Conservation (phyloP, 2,797 vertebrate species). For the Enteromius fasciolatus region DNA sequence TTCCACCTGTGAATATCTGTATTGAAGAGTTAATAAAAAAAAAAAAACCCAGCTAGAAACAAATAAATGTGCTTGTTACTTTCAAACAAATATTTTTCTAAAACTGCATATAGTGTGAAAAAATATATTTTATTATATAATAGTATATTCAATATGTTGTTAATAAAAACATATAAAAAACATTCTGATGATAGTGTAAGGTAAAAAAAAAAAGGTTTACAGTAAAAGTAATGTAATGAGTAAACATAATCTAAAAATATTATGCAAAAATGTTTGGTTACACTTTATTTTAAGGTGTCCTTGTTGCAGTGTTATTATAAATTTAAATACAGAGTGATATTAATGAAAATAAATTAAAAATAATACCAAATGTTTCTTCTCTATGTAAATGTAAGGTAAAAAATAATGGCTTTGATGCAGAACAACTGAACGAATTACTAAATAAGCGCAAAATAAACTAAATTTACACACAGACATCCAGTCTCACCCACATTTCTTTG, state of each 20-base stretch:
- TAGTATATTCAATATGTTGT: neutral
- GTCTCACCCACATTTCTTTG: conserved; percentile 26
- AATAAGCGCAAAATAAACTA: neutral
- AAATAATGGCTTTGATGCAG: too few species aligned
- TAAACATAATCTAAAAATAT: neutral
- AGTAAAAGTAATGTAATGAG: neutral
- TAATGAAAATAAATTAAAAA: neutral
- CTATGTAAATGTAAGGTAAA: neutral
- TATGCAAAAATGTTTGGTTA: neutral
- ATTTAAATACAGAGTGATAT: neutral
- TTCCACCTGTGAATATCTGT: neutral
- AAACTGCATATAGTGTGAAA: neutral
- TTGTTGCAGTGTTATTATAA: neutral
- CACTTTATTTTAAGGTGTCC: neutral
- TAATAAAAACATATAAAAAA: neutral
- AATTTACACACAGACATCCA: neutral
- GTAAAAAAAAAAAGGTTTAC: neutral
- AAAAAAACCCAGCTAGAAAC: too few species aligned
- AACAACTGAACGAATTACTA: neutral
- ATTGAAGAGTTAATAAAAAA: neutral
- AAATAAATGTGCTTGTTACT: neutral
- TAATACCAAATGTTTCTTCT: neutral
- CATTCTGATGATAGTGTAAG: neutral
- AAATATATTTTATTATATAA: neutral
- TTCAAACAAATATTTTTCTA: neutral